Percentiles rank a stretch among this genome's conserved stretches.
Evolutionary conservation across 2,113 vertebrate species (phyloP).

Genomic region (Apaloderma vittatum): DNA sequence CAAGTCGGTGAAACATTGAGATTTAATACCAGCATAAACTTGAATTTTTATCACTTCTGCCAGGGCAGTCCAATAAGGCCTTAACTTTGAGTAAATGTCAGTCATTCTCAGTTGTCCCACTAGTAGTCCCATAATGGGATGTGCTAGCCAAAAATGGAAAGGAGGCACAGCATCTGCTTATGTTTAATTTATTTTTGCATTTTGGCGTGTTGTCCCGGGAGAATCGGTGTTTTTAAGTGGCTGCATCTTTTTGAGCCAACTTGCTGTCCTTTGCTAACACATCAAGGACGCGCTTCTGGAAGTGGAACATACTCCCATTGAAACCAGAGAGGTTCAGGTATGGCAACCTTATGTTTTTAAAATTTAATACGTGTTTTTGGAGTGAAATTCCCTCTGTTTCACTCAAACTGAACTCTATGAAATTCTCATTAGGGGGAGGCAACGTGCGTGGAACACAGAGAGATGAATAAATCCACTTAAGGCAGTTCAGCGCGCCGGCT

Average conservation of each 20-base stretch:
- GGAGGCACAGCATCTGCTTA: constrained; percentile 70
- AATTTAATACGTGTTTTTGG: not conserved
- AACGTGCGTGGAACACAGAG: not conserved
- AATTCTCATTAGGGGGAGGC: constrained; percentile 28
- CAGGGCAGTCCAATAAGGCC: constrained; percentile 63
- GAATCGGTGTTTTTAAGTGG: constrained; percentile 72
- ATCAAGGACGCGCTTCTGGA: constrained; percentile 63
- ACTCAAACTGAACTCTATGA: not conserved
- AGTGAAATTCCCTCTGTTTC: constrained; percentile 38
- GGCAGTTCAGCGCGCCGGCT: not conserved
- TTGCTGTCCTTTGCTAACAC: constrained; percentile 66
- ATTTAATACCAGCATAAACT: constrained; percentile 61
- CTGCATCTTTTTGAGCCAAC: constrained; percentile 70
- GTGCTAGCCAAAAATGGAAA: constrained; percentile 65
- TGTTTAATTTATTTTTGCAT: constrained; percentile 74
- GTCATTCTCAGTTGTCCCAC: constrained; percentile 62
- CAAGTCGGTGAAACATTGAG: constrained; percentile 1
- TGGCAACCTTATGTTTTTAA: not conserved
- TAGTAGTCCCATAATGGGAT: constrained; percentile 61
- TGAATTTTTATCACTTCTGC: constrained; percentile 50
- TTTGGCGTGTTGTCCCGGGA: constrained; percentile 63
- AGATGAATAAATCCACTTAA: constrained; percentile 26
- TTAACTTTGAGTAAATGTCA: constrained; percentile 66
- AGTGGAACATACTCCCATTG: not conserved
- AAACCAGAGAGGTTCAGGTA: constrained; percentile 25